Percentiles rank a stretch among this genome's conserved stretches.
Evolutionary conservation across 2,888 invertebrate species (phyloP).

Genomic region (Spatulosminthurus flaviceps): DNA sequence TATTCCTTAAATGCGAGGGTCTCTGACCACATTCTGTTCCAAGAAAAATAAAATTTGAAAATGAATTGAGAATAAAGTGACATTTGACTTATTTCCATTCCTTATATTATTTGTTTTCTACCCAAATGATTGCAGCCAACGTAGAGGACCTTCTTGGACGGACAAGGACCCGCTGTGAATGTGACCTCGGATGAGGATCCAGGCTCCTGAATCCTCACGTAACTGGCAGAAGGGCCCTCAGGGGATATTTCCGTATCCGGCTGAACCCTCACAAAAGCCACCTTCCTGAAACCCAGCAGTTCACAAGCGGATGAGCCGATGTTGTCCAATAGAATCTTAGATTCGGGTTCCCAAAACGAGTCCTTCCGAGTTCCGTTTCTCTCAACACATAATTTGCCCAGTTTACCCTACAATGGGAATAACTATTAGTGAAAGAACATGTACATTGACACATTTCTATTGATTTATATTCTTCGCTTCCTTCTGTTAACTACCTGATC

Average conservation of each 20-base stretch:
- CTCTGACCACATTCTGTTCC: constrained; percentile 77
- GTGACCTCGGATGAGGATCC: constrained; percentile 79
- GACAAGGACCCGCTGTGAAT: constrained; percentile 80
- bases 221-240: constrained; percentile 69
- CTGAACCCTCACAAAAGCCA: constrained; percentile 75
- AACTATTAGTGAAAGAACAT: neutral
- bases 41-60: constrained; percentile 35
- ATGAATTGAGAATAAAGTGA: too few species aligned
- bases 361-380: constrained; percentile 53
- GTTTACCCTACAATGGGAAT: constrained; percentile 52
- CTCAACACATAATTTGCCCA: constrained; percentile 62
- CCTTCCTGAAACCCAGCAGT: constrained; percentile 70
- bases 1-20: constrained; percentile 67
- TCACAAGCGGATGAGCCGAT: constrained; percentile 63
- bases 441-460: too few species aligned
- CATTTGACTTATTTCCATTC: too few species aligned
- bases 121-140: constrained; percentile 81
- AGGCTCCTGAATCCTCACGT: constrained; percentile 85
- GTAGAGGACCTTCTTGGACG: constrained; percentile 79
- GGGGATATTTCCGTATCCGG: constrained; percentile 70
- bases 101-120: too few species aligned
- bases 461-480: too few species aligned
- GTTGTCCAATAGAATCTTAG: constrained; percentile 60
- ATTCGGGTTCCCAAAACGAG: constrained; percentile 59
- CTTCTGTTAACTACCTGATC: too few species aligned